Base-by-base conservation (phyloP, 2,888 invertebrate species). In the Phaedon cochleariae region DNA sequence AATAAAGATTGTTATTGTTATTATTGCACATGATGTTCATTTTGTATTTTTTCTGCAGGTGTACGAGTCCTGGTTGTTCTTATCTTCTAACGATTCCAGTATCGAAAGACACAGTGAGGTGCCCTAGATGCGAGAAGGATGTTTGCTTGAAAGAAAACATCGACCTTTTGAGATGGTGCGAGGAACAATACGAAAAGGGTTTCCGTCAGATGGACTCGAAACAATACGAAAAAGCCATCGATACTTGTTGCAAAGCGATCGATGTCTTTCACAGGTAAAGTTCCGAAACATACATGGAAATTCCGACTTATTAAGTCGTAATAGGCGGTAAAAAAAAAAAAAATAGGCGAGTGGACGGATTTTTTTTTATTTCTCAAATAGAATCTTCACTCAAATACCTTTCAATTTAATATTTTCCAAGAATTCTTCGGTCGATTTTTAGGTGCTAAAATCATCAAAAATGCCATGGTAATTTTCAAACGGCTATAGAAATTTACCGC, bases 251-350 rank as follows among this genome's bases (percentile, higher is more conserved):
- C 59, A 81, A 84, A 17, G 90, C 88, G 0, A 84, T 92, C 5
- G 88, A 89, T 73, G 76, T 81, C 54, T 92, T 89, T 82, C 86
- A 90, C 75, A 85, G 73, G 85, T 85, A 73, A 31, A n/a, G 22
- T 37, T 22, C 31, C 22, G 34, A 31, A 52, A 52, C 18, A 20
- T 18, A 21, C n/a, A 52, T 20, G 21, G n/a, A 20, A n/a, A n/a
- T n/a, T n/a, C n/a, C n/a, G n/a, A n/a, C n/a, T n/a, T n/a, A n/a
- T n/a, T n/a, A n/a, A n/a, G n/a, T n/a, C n/a, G n/a, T n/a, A n/a
- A n/a, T n/a, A n/a, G n/a, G n/a, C n/a, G n/a, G n/a, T n/a, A n/a
- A n/a, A n/a, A n/a, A n/a, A n/a, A n/a, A n/a, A n/a, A n/a, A n/a
- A n/a, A n/a, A n/a, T n/a, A n/a, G n/a, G n/a, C n/a, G n/a, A n/a